Base-by-base conservation (phyloP, 2,113 vertebrate genomes). In the Muscicapa adusta region DNA sequence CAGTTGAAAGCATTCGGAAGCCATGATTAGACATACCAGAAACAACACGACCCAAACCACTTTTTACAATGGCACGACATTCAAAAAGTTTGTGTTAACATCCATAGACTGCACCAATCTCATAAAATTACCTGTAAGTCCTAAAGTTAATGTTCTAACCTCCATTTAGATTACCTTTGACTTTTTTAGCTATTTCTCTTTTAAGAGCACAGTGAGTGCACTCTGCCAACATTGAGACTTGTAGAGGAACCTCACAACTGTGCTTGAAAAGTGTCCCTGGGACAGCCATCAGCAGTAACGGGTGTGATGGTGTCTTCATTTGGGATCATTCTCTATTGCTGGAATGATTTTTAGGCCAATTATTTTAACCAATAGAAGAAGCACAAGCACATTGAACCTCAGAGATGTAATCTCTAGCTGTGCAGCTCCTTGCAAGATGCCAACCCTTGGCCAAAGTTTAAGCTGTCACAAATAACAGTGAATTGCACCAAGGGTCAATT, bases 91-190 rank as follows among this genome's bases (percentile, higher is more conserved):
- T 31, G 8, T 56, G 24, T 34, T 68, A 65, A 33, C 8, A 28
- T 26, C 66, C 13, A 47, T 3, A 29, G 24, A 53, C 34, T n/a
- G 5, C 14, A 63, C 2, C 0, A 0, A 28, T 57, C 36, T 19
- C 9, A 12, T 34, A 43, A 83, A 34, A 78, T 3, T 2, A 5
- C 12, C 15, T 74, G 10, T 19, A 45, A 60, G 13, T 61, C 62
- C 70, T 28, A 53, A 73, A 79, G 9, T 29, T 15, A 53, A 62
- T 6, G 3, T 62, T 67, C 22, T 31, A 53, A 82, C 31, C 11
- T 56, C 34, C 5, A 22, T 40, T 75, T 63, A 23, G 31, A 48
- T 40, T 58, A 75, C 6, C 13, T 18, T 26, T 2, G 15, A 22
- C 56, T 43, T 57, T 28, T 73, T 83, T 50, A 53, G 18, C 14